phyloP scores from a whole-genome alignment of 2,113 vertebrate genomes.

The Nannospalax galili region DNA sequence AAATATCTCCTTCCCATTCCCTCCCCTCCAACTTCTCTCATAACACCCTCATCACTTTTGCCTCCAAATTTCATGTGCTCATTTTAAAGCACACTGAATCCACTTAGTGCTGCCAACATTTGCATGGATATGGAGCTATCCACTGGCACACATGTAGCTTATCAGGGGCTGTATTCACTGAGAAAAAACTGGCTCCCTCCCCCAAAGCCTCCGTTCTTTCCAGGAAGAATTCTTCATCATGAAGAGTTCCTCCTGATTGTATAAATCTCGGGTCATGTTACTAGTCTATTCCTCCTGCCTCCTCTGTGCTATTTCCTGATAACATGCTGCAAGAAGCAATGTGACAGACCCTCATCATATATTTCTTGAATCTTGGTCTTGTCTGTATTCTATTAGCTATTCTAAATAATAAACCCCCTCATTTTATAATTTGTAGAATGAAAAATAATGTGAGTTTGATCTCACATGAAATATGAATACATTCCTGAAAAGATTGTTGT shows the following conservation, averaged over 20 bases:
- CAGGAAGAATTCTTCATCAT: background rate
- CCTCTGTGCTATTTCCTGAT: conserved; percentile 23
- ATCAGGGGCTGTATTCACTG: background rate
- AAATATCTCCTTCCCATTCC: background rate
- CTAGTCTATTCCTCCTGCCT: background rate
- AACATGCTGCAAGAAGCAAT: background rate
- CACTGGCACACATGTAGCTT: background rate
- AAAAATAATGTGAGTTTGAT: conserved; percentile 32
- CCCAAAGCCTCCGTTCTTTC: background rate
- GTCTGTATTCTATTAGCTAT: background rate
- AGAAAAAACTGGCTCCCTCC: background rate
- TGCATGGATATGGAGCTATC: too few species aligned
- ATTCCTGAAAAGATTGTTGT: conserved; percentile 13
- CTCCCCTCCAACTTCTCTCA: background rate
- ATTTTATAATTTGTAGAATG: conserved; percentile 24
- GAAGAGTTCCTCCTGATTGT: background rate
- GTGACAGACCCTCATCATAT: background rate
- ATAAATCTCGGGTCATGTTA: background rate
- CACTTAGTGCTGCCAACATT: background rate
- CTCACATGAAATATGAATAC: background rate
- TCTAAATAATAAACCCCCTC: background rate
- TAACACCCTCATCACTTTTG: background rate
- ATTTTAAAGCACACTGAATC: background rate
- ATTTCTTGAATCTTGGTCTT: background rate
- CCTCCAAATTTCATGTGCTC: too few species aligned